phyloP scores from a whole-genome alignment of 2,113 vertebrate genomes.

The Arothron firmamentum region DNA sequence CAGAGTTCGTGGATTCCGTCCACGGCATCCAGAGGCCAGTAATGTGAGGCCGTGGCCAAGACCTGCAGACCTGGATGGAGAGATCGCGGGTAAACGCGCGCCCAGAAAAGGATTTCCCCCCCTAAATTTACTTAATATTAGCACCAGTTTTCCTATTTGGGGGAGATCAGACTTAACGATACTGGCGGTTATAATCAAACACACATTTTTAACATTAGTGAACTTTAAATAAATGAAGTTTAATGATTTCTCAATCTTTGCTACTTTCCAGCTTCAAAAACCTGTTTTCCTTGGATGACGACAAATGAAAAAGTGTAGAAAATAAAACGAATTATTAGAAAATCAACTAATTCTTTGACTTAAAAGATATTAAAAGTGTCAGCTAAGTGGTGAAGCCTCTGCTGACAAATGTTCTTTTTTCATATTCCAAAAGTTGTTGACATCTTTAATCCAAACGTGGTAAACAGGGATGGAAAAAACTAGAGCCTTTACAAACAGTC shows the following conservation, averaged over 20 bases:
- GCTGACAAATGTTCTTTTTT: too few species aligned
- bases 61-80: slow-evolving; percentile 82
- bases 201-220: slow-evolving; percentile 2
- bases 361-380: too few species aligned
- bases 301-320: too few species aligned
- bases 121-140: slow-evolving; percentile 14
- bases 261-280: too few species aligned
- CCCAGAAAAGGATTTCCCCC: slow-evolving; percentile 19
- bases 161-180: slow-evolving; percentile 27
- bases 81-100: slow-evolving; percentile 46
- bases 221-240: slow-evolving; percentile 22
- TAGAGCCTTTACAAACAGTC: too few species aligned
- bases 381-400: too few species aligned
- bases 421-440: too few species aligned
- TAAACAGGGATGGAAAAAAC: too few species aligned
- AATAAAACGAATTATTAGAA: too few species aligned
- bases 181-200: slow-evolving; percentile 22
- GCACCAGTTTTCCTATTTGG: slow-evolving; percentile 16
- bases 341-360: too few species aligned
- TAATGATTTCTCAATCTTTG: neutral
- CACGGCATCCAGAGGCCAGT: slow-evolving; percentile 89
- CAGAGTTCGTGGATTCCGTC: slow-evolving; percentile 87
- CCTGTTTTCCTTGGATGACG: too few species aligned
- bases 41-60: slow-evolving; percentile 87
- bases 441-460: too few species aligned